A percentile compares a stretch with the other conserved stretches of the same genome.
These are phyloP conservation scores for Antheraea mylitta DNA, from an alignment of 1,140 invertebrate genomes.

Conservation along the genomic window DNA sequence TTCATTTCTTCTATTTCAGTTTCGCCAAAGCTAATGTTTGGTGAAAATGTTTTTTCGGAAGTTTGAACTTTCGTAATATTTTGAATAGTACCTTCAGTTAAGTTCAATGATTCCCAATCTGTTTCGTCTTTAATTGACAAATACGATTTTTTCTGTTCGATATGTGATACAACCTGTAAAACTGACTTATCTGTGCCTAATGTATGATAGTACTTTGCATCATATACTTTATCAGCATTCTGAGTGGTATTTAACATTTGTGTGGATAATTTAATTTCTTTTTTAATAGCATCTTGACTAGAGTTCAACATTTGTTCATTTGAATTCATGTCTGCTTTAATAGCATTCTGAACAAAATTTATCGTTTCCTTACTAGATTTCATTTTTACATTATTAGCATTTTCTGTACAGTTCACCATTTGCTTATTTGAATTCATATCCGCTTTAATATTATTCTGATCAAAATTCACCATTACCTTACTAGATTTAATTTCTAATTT, in stretches of 20 bases:
- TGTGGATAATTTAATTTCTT: no score
- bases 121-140: slow-evolving; percentile 36
- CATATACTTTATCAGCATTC: no score
- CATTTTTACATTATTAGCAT: neutral
- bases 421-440: neutral
- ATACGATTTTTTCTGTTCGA: neutral
- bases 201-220: no score
- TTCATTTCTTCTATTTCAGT: slow-evolving; percentile 27
- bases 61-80: slow-evolving; percentile 48
- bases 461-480: neutral
- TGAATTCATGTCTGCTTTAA: neutral
- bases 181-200: slow-evolving; percentile 8
- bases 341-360: neutral
- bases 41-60: slow-evolving; percentile 45
- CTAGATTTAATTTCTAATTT: neutral
- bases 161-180: neutral
- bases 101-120: slow-evolving; percentile 57
- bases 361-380: neutral
- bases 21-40: slow-evolving; percentile 61
- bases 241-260: no score
- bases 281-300: no score
- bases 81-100: slow-evolving; percentile 44
- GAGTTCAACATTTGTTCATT: no score
- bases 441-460: neutral
- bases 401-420: neutral